phyloP scores from a whole-genome alignment of 2,797 vertebrate genomes.

The Numenius phaeopus region DNA sequence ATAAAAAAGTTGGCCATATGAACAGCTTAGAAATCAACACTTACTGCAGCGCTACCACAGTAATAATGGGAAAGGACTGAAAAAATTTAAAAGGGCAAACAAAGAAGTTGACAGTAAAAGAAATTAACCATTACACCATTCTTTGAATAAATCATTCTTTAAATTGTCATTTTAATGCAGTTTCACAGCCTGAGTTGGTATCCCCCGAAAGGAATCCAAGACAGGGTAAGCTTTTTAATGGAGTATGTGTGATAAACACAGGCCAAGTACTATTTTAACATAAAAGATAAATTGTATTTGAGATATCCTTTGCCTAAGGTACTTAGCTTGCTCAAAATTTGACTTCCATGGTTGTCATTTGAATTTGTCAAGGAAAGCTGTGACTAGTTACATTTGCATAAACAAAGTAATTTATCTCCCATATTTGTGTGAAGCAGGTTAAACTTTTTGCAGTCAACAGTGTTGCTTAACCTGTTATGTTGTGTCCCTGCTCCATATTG shows the following conservation, averaged over 20 bases:
- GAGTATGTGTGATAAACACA: background rate
- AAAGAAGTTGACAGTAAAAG: background rate
- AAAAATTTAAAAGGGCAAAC: background rate
- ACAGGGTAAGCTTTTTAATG: background rate
- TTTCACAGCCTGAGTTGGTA: background rate
- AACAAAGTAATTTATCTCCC: background rate
- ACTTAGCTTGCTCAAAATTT: slow-evolving; percentile 32
- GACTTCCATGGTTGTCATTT: slow-evolving; percentile 44
- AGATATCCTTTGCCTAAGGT: background rate
- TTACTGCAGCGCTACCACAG: background rate
- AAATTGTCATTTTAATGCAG: background rate
- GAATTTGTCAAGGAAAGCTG: slow-evolving; percentile 34
- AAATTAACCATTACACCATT: background rate
- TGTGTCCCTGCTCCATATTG: background rate
- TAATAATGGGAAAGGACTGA: background rate
- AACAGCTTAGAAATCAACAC: background rate
- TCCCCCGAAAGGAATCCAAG: background rate
- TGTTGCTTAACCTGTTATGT: background rate
- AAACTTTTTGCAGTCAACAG: background rate
- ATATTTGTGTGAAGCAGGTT: background rate
- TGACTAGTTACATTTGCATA: slow-evolving; percentile 1
- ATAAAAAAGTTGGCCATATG: background rate
- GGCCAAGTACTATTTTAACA: background rate
- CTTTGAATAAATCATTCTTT: background rate
- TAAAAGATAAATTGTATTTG: background rate